Conservation (phyloP, 2,113 vertebrate species). For the Neopipo cinnamomea region DNA sequence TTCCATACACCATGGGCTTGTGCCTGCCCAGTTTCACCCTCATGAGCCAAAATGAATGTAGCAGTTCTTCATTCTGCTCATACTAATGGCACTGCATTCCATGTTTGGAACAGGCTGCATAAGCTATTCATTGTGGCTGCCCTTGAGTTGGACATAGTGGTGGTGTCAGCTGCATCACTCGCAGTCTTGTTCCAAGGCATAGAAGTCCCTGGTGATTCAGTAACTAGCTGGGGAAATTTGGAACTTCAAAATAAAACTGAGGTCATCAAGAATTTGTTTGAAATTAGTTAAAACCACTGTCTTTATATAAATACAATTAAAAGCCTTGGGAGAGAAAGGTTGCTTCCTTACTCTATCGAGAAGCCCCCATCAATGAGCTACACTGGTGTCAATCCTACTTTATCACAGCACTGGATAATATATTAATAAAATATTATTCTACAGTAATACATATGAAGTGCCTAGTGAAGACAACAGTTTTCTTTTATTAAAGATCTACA, state of each 20-base stretch:
- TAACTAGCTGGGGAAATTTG: background rate
- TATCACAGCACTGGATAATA: background rate
- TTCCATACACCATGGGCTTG: background rate
- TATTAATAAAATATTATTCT: background rate
- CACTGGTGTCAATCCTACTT: background rate
- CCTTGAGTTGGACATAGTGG: background rate
- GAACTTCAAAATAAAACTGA: background rate
- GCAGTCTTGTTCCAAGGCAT: background rate
- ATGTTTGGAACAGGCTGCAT: accelerated
- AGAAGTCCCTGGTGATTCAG: background rate
- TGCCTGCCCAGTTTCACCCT: conserved; percentile 1
- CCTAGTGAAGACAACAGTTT: background rate
- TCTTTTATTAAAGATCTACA: background rate
- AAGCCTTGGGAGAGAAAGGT: background rate
- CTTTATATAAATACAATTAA: background rate
- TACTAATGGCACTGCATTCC: background rate
- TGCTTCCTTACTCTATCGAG: background rate
- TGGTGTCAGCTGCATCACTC: background rate
- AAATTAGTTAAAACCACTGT: background rate
- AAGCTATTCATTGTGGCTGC: background rate
- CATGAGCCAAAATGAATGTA: background rate
- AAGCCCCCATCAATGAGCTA: background rate
- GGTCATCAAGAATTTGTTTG: background rate
- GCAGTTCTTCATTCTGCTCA: background rate
- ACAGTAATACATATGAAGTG: background rate